Conservation (phyloP, 2,113 vertebrate genomes). For the Bolborhynchus lineola region DNA sequence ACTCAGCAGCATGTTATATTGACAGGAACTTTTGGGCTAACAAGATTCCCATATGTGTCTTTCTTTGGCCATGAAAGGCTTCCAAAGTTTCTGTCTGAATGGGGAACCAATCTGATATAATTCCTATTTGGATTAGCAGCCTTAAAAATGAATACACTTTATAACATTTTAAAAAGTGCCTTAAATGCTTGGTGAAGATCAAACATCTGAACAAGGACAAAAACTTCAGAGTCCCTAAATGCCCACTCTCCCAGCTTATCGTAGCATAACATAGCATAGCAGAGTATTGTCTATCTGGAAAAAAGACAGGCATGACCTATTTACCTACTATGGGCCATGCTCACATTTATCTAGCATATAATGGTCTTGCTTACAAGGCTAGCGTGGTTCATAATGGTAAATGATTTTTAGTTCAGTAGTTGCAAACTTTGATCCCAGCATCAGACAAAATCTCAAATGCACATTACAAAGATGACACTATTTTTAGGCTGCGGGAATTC, state of each 20-base stretch:
- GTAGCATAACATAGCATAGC: neutral
- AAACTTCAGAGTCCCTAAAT: neutral
- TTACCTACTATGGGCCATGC: neutral
- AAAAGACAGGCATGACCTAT: neutral
- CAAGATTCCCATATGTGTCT: neutral
- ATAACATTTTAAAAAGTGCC: neutral
- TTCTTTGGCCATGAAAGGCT: neutral
- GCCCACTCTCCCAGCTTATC: neutral
- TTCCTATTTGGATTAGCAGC: neutral
- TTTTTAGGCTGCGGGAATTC: constrained; percentile 14
- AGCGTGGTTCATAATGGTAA: neutral
- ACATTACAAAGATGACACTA: neutral
- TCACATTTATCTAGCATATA: neutral
- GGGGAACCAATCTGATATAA: neutral
- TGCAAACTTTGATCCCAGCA: constrained; percentile 18
- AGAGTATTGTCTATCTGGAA: neutral
- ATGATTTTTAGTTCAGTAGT: neutral
- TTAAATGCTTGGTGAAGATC: neutral
- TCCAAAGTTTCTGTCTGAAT: neutral
- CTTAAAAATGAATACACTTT: neutral
- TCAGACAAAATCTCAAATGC: neutral
- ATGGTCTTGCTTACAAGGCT: neutral
- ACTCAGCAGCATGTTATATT: neutral
- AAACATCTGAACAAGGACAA: neutral
- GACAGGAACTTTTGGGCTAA: neutral